Percentiles rank a stretch among this genome's conserved stretches.
phyloP scores from a whole-genome alignment of 2,888 invertebrate genomes.

The Synanthedon formicaeformis region DNA sequence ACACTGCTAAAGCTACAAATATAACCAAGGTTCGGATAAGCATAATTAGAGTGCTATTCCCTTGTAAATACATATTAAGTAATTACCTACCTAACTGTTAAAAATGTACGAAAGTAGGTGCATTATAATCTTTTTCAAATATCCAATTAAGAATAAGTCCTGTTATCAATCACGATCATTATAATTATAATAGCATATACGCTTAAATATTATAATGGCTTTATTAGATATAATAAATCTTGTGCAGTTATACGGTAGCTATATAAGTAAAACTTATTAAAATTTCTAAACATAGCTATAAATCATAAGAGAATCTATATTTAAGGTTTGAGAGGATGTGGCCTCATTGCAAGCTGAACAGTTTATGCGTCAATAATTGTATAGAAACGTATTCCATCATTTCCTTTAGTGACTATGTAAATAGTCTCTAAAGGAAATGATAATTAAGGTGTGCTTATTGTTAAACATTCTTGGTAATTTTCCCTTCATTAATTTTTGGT shows the following conservation, averaged over 20 bases:
- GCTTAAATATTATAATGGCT: slow-evolving; percentile 13
- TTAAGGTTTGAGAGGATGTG: slow-evolving; percentile 1
- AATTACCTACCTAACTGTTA: slow-evolving; percentile 1
- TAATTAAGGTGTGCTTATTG: not conserved
- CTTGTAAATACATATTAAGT: no score
- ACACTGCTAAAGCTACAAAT: no score
- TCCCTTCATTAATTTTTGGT: no score
- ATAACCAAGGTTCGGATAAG: no score
- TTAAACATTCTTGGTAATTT: no score
- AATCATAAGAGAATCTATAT: slow-evolving; percentile 5
- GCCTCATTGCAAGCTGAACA: not conserved
- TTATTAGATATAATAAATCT: slow-evolving; percentile 23
- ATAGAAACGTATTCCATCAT: not conserved
- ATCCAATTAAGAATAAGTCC: no score
- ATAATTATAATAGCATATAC: no score
- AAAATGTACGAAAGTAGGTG: slow-evolving; percentile 2
- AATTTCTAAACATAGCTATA: slow-evolving; percentile 6
- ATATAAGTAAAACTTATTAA: slow-evolving; percentile 2
- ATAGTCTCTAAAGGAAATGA: not conserved
- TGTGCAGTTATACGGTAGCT: slow-evolving; percentile 17
- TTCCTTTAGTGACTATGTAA: not conserved
- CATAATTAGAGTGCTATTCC: no score
- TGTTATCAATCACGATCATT: no score
- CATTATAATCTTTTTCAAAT: no score
- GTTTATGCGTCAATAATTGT: not conserved